A percentile compares a stretch with the other conserved stretches of the same genome.
phyloP scores from a whole-genome alignment of 1,140 invertebrate genomes.

The Archegozetes longisetosus region DNA sequence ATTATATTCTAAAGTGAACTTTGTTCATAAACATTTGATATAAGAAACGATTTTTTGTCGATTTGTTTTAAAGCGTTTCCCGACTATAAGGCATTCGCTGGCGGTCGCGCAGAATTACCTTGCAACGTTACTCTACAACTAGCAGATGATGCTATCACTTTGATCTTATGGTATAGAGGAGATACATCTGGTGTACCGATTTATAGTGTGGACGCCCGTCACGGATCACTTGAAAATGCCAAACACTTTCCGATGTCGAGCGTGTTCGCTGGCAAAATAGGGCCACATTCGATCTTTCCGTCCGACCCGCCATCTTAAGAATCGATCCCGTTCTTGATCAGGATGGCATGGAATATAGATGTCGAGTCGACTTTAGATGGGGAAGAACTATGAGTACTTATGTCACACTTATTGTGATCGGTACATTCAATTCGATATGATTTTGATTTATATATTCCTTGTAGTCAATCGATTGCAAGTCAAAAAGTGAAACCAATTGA shows the following conservation, averaged over 20 bases:
- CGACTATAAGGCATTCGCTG: slow-evolving; percentile 39
- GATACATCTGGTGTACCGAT: slow-evolving; percentile 27
- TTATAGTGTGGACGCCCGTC: slow-evolving; percentile 21
- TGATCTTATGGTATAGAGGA: slow-evolving; percentile 77
- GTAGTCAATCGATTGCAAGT: no score
- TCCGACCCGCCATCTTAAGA: slow-evolving; percentile 28
- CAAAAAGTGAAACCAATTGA: slow-evolving; percentile 21
- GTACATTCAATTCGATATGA: slow-evolving; percentile 47
- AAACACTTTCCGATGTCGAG: not conserved
- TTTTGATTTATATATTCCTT: no score
- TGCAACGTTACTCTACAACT: slow-evolving; percentile 58
- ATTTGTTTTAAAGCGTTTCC: no score
- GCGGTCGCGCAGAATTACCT: slow-evolving; percentile 54
- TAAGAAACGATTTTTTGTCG: no score
- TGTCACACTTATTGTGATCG: slow-evolving; percentile 68
- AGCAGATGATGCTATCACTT: slow-evolving; percentile 63
- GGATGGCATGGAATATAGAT: slow-evolving; percentile 64
- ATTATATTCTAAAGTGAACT: no score
- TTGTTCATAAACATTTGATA: no score
- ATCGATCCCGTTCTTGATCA: slow-evolving; percentile 24
- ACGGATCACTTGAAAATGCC: slow-evolving; percentile 15
- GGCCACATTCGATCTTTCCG: not conserved
- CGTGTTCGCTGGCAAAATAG: not conserved
- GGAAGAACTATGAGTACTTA: slow-evolving; percentile 69
- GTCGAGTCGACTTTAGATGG: slow-evolving; percentile 68